Conservation (phyloP, 1,140 invertebrate species). For the Drosophila pallidifrons region DNA sequence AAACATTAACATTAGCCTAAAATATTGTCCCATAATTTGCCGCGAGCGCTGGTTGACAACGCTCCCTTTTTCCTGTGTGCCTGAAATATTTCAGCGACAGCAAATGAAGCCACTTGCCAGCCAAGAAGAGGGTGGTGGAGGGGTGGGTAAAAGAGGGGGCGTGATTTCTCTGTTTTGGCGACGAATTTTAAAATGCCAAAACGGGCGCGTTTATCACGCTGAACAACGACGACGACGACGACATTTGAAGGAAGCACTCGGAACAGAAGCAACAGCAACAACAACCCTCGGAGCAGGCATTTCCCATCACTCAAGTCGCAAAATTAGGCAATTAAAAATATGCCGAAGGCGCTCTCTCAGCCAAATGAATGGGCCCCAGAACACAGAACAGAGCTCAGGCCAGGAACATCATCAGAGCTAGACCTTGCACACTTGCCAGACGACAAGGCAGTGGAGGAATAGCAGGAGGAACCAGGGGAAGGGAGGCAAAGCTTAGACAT, state of each 20-base stretch:
- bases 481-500: constrained; percentile 48
- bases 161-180: constrained; percentile 56
- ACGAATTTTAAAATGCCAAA: constrained; percentile 82
- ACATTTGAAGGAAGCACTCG: constrained; percentile 55
- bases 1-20: constrained; percentile 85
- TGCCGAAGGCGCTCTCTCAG: constrained; percentile 76
- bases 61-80: constrained; percentile 33
- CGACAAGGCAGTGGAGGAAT: neutral
- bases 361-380: constrained; percentile 61
- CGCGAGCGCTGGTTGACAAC: constrained; percentile 79
- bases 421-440: constrained; percentile 24
- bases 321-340: constrained; percentile 85
- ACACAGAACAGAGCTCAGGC: neutral
- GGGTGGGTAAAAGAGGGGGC: constrained; percentile 3
- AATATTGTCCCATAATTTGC: constrained; percentile 84
- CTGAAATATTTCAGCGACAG: constrained; percentile 72
- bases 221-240: constrained; percentile 40
- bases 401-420: constrained; percentile 3
- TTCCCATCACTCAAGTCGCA: constrained; percentile 82
- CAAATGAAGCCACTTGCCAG: constrained; percentile 82
- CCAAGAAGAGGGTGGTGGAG: constrained; percentile 19
- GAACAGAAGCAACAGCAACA: too few species aligned
- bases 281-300: constrained; percentile 40
- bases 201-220: constrained; percentile 74
- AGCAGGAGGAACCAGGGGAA: neutral